A percentile compares a stretch with the other conserved stretches of the same genome.
phyloP scores from a whole-genome alignment of 2,888 invertebrate genomes.

The Andrena praecox region DNA sequence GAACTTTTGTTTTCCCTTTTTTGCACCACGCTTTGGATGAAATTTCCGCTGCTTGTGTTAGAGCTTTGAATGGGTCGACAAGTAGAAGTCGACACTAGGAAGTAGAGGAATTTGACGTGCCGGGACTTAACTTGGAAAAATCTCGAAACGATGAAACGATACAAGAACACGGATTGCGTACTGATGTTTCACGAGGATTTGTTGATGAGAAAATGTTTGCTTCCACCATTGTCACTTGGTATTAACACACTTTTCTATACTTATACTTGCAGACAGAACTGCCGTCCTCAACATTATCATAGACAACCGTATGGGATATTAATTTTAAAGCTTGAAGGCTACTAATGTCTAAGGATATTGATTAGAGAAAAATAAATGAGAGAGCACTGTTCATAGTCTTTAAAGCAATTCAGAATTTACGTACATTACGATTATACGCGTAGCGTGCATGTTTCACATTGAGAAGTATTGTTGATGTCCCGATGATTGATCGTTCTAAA shows the following conservation, averaged over 20 bases:
- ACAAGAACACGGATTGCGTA: background rate
- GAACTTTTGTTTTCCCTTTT: conserved; percentile 42
- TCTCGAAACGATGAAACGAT: background rate
- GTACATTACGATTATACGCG: conserved; percentile 40
- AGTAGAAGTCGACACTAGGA: background rate
- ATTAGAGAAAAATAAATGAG: conserved; percentile 14
- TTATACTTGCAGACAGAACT: conserved; percentile 80
- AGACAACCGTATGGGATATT: conserved; percentile 81
- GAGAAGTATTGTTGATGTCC: conserved; percentile 10
- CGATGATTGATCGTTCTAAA: conserved; percentile 56
- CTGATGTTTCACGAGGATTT: background rate
- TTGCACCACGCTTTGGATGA: conserved; percentile 63
- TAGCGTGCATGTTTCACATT: conserved; percentile 41
- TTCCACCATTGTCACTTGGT: conserved; percentile 32
- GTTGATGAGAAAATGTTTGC: background rate
- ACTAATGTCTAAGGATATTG: conserved; percentile 58
- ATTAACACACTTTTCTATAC: conserved; percentile 69
- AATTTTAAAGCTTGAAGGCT: conserved; percentile 65
- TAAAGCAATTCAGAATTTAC: conserved; percentile 32
- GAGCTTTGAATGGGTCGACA: background rate
- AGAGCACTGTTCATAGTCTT: background rate
- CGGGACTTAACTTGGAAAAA: background rate
- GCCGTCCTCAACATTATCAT: conserved; percentile 81
- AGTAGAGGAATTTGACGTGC: background rate
- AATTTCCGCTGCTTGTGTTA: background rate